These are phyloP conservation scores for Cryptotermes secundus DNA, from an alignment of 1,140 invertebrate species.

Conservation along the genomic window DNA sequence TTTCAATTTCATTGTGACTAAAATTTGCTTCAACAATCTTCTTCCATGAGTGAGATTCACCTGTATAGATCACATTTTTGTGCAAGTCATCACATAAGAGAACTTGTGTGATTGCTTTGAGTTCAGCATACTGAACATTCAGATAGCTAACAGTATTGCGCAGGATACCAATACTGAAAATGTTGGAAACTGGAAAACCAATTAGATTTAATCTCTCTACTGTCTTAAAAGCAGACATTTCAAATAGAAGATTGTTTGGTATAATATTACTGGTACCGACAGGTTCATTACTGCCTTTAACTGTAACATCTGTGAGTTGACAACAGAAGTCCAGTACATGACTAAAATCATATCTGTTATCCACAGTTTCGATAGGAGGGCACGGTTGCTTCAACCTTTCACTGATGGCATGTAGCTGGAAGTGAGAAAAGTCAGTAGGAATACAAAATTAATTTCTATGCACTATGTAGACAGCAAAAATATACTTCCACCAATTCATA, in stretches of 20 bases:
- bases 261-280: slow-evolving; percentile 79
- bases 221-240: slow-evolving; percentile 77
- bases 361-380: slow-evolving; percentile 66
- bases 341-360: slow-evolving; percentile 77
- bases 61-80: slow-evolving; percentile 42
- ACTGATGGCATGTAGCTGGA: slow-evolving; percentile 83
- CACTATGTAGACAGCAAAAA: not conserved
- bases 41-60: slow-evolving; percentile 59
- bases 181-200: slow-evolving; percentile 62
- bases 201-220: slow-evolving; percentile 62
- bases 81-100: slow-evolving; percentile 74
- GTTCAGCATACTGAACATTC: slow-evolving; percentile 59
- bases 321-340: slow-evolving; percentile 88
- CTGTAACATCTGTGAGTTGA: slow-evolving; percentile 63
- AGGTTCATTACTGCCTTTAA: slow-evolving; percentile 64
- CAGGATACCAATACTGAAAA: slow-evolving; percentile 64
- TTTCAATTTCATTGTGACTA: slow-evolving; percentile 73
- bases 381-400: slow-evolving; percentile 83
- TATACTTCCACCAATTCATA: not conserved
- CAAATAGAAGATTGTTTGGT: slow-evolving; percentile 75
- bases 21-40: slow-evolving; percentile 69
- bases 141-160: slow-evolving; percentile 65
- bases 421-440: slow-evolving; percentile 39
- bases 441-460: slow-evolving; percentile 24
- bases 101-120: slow-evolving; percentile 65